Conservation (phyloP, 2,113 vertebrate species). For the Pseudorasbora parva region DNA sequence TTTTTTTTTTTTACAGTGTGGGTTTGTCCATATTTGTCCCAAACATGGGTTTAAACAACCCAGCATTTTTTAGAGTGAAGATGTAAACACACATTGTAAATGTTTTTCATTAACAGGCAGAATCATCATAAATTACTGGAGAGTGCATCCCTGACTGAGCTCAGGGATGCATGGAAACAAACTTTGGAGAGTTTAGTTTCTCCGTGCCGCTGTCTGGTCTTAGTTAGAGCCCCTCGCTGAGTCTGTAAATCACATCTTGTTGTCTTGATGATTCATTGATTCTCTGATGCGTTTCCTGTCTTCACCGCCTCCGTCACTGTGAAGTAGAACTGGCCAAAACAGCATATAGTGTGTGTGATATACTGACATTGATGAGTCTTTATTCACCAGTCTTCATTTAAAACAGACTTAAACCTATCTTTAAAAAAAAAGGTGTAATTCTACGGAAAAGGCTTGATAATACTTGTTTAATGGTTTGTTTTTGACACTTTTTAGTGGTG, state of each 20-base stretch:
- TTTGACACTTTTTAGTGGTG: neutral
- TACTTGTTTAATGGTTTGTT: neutral
- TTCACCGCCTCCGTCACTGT: neutral
- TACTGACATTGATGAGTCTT: neutral
- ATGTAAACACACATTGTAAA: neutral
- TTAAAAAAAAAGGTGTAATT: neutral
- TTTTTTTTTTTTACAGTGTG: too few relatives aligned
- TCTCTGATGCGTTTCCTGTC: neutral
- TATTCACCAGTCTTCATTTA: neutral
- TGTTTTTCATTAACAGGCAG: conserved; percentile 9
- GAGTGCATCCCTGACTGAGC: neutral
- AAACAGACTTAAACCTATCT: neutral
- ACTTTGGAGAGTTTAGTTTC: neutral
- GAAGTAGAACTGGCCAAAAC: neutral
- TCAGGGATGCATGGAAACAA: neutral
- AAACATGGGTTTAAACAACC: too few relatives aligned
- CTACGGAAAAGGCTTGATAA: neutral
- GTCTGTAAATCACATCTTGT: conserved; percentile 1
- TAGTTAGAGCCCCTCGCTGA: neutral
- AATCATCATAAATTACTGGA: conserved; percentile 17
- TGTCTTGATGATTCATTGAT: conserved; percentile 25
- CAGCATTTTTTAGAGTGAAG: too few relatives aligned
- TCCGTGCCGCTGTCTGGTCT: conserved; percentile 32
- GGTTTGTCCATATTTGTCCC: too few relatives aligned
- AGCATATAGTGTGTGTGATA: neutral